phyloP scores from a whole-genome alignment of 2,797 vertebrate genomes.

The Dermochelys coriacea region DNA sequence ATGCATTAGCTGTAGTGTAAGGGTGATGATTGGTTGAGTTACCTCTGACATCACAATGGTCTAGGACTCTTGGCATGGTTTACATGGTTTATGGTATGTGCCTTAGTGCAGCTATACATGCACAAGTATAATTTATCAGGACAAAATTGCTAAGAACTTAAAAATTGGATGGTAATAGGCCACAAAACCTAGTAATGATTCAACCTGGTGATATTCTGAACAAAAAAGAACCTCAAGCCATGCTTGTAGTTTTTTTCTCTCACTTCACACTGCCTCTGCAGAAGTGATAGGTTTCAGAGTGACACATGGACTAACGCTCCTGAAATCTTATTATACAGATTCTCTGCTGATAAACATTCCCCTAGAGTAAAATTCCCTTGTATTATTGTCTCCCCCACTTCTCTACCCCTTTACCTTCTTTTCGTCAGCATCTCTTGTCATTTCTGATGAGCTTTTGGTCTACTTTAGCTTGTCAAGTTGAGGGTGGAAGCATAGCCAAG shows the following conservation, averaged over 20 bases:
- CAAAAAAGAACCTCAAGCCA: neutral
- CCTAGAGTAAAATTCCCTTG: neutral
- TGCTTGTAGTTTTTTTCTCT: neutral
- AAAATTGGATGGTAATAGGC: neutral
- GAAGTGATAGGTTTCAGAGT: neutral
- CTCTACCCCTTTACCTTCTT: slow-evolving; percentile 19
- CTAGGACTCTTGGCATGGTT: too few species aligned
- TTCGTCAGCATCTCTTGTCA: neutral
- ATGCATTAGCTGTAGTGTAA: too few species aligned
- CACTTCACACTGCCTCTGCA: neutral
- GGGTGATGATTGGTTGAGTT: too few species aligned
- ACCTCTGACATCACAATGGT: too few species aligned
- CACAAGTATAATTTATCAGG: too few species aligned
- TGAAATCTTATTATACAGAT: neutral
- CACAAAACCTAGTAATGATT: neutral
- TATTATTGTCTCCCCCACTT: neutral
- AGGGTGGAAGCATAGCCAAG: neutral
- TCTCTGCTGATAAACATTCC: neutral
- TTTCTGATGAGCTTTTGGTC: neutral
- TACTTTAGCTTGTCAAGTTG: neutral
- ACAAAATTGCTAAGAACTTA: neutral
- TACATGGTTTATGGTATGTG: too few species aligned
- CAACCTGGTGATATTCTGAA: neutral
- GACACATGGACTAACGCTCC: neutral
- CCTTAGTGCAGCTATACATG: too few species aligned